These are phyloP conservation scores for Clarias gariepinus DNA, from an alignment of 2,113 vertebrate genomes.

Conservation along the genomic window DNA sequence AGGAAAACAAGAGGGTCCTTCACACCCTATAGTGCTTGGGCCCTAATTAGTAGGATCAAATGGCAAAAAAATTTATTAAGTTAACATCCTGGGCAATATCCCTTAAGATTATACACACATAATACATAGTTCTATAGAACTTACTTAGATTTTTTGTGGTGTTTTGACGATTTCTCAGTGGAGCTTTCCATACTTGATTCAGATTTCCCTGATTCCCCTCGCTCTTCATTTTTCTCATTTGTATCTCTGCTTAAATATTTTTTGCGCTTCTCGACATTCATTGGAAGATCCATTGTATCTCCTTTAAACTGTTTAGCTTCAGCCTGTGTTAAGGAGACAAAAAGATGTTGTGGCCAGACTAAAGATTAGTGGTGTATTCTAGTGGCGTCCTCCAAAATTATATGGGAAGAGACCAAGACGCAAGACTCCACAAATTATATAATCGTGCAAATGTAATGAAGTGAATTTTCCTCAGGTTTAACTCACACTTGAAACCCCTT, in stretches of 20 bases:
- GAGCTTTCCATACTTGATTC: constrained; percentile 84
- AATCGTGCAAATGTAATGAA: constrained; percentile 26
- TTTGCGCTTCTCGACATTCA: constrained; percentile 96
- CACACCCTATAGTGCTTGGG: too few relatives aligned
- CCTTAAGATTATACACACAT: not conserved
- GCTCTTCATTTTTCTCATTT: constrained; percentile 83
- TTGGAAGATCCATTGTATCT: constrained; percentile 88
- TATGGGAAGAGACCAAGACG: constrained; percentile 28
- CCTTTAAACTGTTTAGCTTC: constrained; percentile 83
- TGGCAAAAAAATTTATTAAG: not conserved
- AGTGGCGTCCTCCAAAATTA: constrained; percentile 25
- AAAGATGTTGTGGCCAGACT: constrained; percentile 69
- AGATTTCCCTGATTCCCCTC: constrained; percentile 78
- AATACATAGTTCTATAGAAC: constrained; percentile 45
- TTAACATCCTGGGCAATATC: not conserved
- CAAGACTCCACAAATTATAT: constrained; percentile 14
- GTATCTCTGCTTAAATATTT: constrained; percentile 83
- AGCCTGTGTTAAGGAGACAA: constrained; percentile 74
- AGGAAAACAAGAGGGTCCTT: too few relatives aligned
- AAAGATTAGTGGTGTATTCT: constrained; percentile 59
- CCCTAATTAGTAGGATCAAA: not conserved
- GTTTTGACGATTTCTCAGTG: constrained; percentile 84
- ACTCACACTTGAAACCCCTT: not conserved
- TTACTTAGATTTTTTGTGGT: constrained; percentile 83
- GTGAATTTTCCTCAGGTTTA: not conserved